Base-by-base conservation (phyloP, 2,113 vertebrate genomes). In the Serinus canaria region DNA sequence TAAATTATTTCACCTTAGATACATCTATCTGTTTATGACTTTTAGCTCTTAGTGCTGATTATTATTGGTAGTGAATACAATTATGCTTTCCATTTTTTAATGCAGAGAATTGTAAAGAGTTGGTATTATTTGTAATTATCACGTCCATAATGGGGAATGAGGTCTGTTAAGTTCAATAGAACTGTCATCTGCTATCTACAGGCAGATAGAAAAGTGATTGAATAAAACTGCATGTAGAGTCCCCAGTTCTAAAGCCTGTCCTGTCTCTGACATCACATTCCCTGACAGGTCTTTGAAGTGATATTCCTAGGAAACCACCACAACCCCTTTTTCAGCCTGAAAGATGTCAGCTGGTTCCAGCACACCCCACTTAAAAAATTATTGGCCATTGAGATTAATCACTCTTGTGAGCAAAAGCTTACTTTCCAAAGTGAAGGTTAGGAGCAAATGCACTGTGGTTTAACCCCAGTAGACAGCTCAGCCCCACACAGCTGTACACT, bases 401-500 rank as follows among this genome's bases (percentile, higher is more conserved):
- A n/a, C 8, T 50, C 5, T 55, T 44, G 14, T 23, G 18, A 92
- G 18, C 1, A 2, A 84, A 84, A 70, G 3, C 10, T 67, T 55
- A 25, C 0, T 62, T 62, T 84, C 23, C n/a, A 52, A 49, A 62
- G 23, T 21, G 44, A 63, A 87, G 27, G 3, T n/a, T 52, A 76
- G 22, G 30, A 59, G 55, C 13, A 1, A 7, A 15, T 21, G 6
- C 25, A 28, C 28, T 28, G 23, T 37, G 22, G 33, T 52, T 89
- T 53, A n/a, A 46, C 28, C 24, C 46, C 28, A 67, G 28, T 2
- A 24, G 13, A 16, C 24, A 64, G 24, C 17, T 55, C 47, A 62
- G 11, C 4, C 62, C 21, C 55, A 31, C 15, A 25, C 0, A 1
- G 7, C 30, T 53, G 11, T 22, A 37, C 7, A 3, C 6, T 41